Conservation (phyloP, 2,113 vertebrate genomes). For the Lucifuga dentata region DNA sequence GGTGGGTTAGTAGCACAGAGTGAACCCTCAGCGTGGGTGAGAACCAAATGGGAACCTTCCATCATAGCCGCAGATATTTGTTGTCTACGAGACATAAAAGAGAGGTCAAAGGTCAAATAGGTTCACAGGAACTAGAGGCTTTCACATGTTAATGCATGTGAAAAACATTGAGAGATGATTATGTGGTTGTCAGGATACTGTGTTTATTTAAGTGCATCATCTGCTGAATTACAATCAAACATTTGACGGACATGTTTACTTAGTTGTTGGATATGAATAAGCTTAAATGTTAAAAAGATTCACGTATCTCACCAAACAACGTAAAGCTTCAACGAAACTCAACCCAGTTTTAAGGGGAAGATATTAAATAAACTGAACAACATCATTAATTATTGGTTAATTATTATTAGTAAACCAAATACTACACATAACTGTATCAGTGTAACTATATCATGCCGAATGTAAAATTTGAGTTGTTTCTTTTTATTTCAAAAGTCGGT, state of each 20-base stretch:
- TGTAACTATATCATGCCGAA: too few species aligned
- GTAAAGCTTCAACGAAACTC: too few species aligned
- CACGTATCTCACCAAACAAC: too few species aligned
- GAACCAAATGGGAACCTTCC: slow-evolving; percentile 63
- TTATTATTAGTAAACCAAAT: too few species aligned
- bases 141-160: slow-evolving; percentile 88
- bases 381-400: too few species aligned
- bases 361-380: too few species aligned
- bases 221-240: slow-evolving; percentile 9
- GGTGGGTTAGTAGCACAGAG: neutral
- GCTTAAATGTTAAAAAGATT: slow-evolving; percentile 7
- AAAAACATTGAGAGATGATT: slow-evolving; percentile 57
- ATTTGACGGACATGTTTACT: slow-evolving; percentile 50
- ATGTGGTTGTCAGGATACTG: slow-evolving; percentile 44
- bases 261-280: slow-evolving; percentile 31
- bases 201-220: slow-evolving; percentile 52
- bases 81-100: slow-evolving; percentile 79
- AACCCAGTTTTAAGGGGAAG: too few species aligned
- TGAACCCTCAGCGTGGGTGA: slow-evolving; percentile 62
- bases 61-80: slow-evolving; percentile 87
- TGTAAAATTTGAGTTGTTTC: too few species aligned
- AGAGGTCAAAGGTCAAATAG: slow-evolving; percentile 87
- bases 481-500: too few species aligned
- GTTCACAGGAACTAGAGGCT: slow-evolving; percentile 85
- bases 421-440: too few species aligned